Evolutionary conservation across 2,113 vertebrate genomes (phyloP), one percentile per base, ranked within the genome.

Genomic region (Lagopus leucura): DNA sequence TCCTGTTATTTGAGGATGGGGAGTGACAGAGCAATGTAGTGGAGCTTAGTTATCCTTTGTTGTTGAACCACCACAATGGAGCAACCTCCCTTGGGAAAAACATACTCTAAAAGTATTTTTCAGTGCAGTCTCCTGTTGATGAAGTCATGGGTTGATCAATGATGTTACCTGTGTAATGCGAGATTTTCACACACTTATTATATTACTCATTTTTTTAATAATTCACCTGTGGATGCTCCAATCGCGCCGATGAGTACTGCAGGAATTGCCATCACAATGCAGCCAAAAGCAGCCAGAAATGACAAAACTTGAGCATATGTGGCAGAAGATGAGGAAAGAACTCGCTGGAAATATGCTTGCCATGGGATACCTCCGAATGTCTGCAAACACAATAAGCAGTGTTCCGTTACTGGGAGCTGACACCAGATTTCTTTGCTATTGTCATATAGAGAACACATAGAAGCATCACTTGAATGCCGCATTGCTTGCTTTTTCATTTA

Each of bases 321-420:
- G 96, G 99, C 99, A 93, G 99, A 99, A 91, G 99, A 99, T 57
- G 99, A 99, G 85, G 99, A 99, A 74, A 99, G 98, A 92, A 99
- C 99, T 94, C 99, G 96, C 96, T 99, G 99, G 97, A 99, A 99
- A 98, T 99, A 99, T 0, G 99, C 99, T 97, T 99, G 99, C 99
- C 99, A 99, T 22, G 99, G 99, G 87, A 99, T 99, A 93, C 99
- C 99, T 95, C 99, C 99, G 95, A 99, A 97, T 45, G 98, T 99
- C 99, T 99, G 95, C 48, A 95, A 87, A 82, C 32, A 92, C 61
- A 97, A 50, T 13, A 72, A 21, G 61, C 8, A 90, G 40, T 20
- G 38, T 61, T 28, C 28, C 2, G 1, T 83, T 57, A 96, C 0
- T 81, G 13, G 38, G 71, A 16, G 4, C 4, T 50, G 67, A 89